These are phyloP conservation scores for Nasonia oneida DNA, from an alignment of 2,888 invertebrate genomes.

Conservation along the genomic window DNA sequence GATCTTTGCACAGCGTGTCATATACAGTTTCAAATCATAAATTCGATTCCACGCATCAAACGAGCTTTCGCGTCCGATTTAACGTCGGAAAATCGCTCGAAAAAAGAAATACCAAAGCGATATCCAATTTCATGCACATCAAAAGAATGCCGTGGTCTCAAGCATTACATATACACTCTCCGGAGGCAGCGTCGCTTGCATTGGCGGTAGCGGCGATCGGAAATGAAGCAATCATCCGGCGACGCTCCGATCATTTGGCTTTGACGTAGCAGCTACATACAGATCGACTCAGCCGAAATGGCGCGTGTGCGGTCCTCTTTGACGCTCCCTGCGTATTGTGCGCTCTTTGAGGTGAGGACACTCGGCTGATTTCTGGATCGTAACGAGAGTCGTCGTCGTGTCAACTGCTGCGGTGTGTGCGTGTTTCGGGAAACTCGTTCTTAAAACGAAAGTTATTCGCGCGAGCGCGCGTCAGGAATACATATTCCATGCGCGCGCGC, in stretches of 20 bases:
- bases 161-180: background rate
- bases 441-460: constrained; percentile 32
- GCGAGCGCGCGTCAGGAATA: background rate
- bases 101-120: background rate
- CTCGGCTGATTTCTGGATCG: constrained; percentile 22
- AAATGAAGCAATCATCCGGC: constrained; percentile 73
- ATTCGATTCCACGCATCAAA: no score
- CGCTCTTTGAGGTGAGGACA: background rate
- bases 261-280: constrained; percentile 64
- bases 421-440: constrained; percentile 18
- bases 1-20: no score
- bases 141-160: background rate
- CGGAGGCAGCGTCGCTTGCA: background rate
- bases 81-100: no score
- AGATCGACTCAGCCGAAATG: constrained; percentile 55
- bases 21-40: no score
- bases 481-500: background rate
- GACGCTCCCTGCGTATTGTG: background rate
- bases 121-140: background rate
- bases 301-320: constrained; percentile 49
- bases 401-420: background rate
- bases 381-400: background rate
- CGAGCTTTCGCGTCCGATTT: no score
- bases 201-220: constrained; percentile 71
- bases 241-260: constrained; percentile 63